Evolutionary conservation across 35 echinoderm and acorn worm genomes (phyloP), one percentile per base, ranked within the genome.

Genomic region (Strongylocentrotus purpuratus): DNA sequence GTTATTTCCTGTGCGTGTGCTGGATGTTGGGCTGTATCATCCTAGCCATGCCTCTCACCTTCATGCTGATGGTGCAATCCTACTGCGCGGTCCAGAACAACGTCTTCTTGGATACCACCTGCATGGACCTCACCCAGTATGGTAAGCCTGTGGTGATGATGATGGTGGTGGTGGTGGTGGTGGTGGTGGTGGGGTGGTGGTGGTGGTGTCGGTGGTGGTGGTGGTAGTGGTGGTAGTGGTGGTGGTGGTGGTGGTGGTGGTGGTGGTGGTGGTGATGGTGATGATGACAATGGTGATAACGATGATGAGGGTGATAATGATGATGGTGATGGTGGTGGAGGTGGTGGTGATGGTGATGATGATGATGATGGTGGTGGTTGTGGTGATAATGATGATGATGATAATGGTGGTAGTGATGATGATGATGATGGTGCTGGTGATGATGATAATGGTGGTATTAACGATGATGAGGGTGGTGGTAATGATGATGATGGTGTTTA

Each of bases 61-160:
- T 96, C 87, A 96, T 96, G 96, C 32, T 96, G 61, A 96, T 96
- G 96, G 96, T 96, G 14, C 96, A 94, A 35, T 94, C 96, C 85
- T 96, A 96, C 85, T 96, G 96, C 45, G 48, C 47, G 33, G 65
- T 47, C 48, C 94, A 96, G 47, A 85, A 50, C 45, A 47, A 17
- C 15, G 47, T 55, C 86, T 85, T 48, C 31, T 86, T 33, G 17
- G 31, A 52, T 33, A 33, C 48, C 25, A 58, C 94, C 17, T 96
- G 96, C 87, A 35, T 96, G 33, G 96, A 96, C 61, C 96, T 96
- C 22, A 41, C 85, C 45, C 96, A 96, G 35, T 96, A 96, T 92
- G 96, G 96, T 96, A 94, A 96, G 96, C 41, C 25, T 86, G 2
- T 28, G 0, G n/a, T 28, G 65, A 78, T 78, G 65, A 25, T 78